Base-by-base conservation (phyloP, 2,888 invertebrate species). In the Drosophila quinaria region DNA sequence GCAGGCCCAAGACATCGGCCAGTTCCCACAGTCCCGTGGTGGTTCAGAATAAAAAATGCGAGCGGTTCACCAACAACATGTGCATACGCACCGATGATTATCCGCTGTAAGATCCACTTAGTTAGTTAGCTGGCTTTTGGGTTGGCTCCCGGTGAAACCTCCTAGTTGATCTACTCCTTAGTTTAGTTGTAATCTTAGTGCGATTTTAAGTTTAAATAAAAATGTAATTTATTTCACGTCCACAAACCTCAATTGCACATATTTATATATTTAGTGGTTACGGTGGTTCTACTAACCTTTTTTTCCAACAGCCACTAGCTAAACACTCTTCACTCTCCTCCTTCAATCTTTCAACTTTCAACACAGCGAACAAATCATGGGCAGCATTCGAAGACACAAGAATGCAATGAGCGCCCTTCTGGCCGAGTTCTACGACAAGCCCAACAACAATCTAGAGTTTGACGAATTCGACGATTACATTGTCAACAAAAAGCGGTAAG, bases 81-180 rank as follows among this genome's bases (percentile, higher is more conserved):
- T 97, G 97, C 90, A 93, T 97, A 56, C 95, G 95, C 72, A 94
- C 95, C 22, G 94, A 94, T 10, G 96, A 96, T 90, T 97, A 97
- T 92, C 97, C 97, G 31, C 94, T 95, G 96, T 96, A 93, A 94
- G 95, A 94, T 72, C 49, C 71, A 65, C 67, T 56, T 68, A 70
- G 72, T 61, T 78, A 70, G 70, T 64, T 76, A 69, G 74, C 61
- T 49, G 62, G 52, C 55, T 54, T 52, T 62, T 55, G 65, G 73
- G 62, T 46, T 54, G 55, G 55, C 33, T 29, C 58, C 47, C 58
- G 47, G 37, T 58, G 5, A 25, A 25, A 25, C 58, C 29, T 19
- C 49, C 15, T 42, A 62, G 49, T 59, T 62, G 25, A 31, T 46
- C 41, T 33, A 44, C 25, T 54, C 13, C 35, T 6, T 64, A 62